Evolutionary conservation across 2,888 invertebrate species (phyloP).

Genomic region (Thalpophila matura): DNA sequence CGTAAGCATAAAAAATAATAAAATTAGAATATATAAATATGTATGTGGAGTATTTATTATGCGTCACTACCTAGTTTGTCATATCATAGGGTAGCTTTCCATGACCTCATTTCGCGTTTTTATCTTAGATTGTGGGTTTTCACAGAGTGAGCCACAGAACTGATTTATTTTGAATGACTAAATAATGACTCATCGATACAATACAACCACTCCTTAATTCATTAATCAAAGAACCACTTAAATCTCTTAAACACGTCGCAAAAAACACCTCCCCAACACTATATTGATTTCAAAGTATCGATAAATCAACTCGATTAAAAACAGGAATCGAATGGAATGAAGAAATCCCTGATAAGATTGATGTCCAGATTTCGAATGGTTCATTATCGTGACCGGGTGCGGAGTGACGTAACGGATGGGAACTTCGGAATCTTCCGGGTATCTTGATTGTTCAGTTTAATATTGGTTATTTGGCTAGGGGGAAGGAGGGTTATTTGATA

Average conservation of each 20-base stretch:
- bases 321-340: conserved; percentile 65
- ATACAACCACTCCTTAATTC: not conserved
- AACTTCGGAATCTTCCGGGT: conserved; percentile 33
- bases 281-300: conserved; percentile 51
- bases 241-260: not conserved
- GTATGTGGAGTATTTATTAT: too few relatives aligned
- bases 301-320: conserved; percentile 66
- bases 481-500: not conserved
- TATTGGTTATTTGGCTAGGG: conserved; percentile 44
- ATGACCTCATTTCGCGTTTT: too few relatives aligned
- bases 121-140: too few relatives aligned
- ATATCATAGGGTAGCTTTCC: too few relatives aligned
- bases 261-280: conserved; percentile 27
- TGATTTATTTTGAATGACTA: too few relatives aligned
- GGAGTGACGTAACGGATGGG: conserved; percentile 57
- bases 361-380: conserved; percentile 72
- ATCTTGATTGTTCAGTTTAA: conserved; percentile 56
- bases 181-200: not conserved
- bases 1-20: too few relatives aligned
- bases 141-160: too few relatives aligned
- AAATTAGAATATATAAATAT: too few relatives aligned
- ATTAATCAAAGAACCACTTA: conserved; percentile 21
- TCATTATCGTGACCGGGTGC: conserved; percentile 71
- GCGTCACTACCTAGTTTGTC: too few relatives aligned
- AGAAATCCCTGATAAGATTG: conserved; percentile 74